Evolutionary conservation across 2,888 invertebrate genomes (phyloP).

Genomic region (Drosophila paramelanica): DNA sequence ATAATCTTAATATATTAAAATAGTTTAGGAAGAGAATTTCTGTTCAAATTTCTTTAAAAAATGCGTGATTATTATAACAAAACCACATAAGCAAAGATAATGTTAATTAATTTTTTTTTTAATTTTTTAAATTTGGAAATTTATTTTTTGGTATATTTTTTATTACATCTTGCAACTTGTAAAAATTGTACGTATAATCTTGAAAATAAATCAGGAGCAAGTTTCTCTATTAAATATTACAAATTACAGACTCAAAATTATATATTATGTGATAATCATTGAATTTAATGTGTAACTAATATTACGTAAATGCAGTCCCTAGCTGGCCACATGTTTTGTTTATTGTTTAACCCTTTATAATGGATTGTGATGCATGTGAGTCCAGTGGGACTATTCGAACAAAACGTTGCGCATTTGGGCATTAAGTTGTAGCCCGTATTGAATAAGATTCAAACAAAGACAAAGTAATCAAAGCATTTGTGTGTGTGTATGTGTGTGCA

Average conservation of each 20-base stretch:
- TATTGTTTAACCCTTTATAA: constrained; percentile 1
- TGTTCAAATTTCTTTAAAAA: too few relatives aligned
- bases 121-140: too few relatives aligned
- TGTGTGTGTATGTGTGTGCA: constrained; percentile 5
- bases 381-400: not conserved
- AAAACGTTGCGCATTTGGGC: constrained; percentile 22
- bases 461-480: constrained; percentile 61
- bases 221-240: not conserved
- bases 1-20: too few relatives aligned
- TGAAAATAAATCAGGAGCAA: too few relatives aligned
- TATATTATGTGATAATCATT: not conserved
- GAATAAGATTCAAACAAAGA: constrained; percentile 31
- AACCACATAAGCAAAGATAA: too few relatives aligned
- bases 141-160: too few relatives aligned
- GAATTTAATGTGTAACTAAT: constrained; percentile 20
- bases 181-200: too few relatives aligned
- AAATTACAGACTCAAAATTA: not conserved
- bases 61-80: too few relatives aligned
- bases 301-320: constrained; percentile 34
- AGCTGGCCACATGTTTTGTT: constrained; percentile 9
- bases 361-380: constrained; percentile 7
- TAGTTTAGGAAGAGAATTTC: too few relatives aligned
- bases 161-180: too few relatives aligned
- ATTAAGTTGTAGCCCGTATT: constrained; percentile 23
- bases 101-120: too few relatives aligned